A percentile compares a stretch with the other conserved stretches of the same genome.
Conservation (phyloP, 2,888 invertebrate species). For the Drosophila vallismaia region DNA sequence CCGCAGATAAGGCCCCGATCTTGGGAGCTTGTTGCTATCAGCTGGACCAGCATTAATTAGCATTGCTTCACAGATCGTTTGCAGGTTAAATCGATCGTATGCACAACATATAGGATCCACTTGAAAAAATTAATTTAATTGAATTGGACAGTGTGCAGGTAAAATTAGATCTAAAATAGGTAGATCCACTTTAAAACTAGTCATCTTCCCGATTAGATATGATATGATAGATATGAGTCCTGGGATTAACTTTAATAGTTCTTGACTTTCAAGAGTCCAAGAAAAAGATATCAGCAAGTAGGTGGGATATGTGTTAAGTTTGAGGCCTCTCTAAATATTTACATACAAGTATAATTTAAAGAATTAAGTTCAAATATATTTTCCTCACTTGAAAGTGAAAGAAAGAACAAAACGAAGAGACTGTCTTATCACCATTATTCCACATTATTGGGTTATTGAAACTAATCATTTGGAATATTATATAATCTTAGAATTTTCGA, state of each 20-base stretch:
- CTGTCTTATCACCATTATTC: neutral
- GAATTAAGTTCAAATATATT: neutral
- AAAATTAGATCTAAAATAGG: no score
- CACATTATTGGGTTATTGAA: neutral
- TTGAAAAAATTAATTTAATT: neutral
- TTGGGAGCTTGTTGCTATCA: conserved; percentile 33
- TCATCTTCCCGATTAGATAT: neutral
- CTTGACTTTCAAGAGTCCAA: neutral
- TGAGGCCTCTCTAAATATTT: neutral
- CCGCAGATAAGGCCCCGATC: conserved; percentile 1
- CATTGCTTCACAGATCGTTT: conserved; percentile 34
- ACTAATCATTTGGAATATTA: neutral
- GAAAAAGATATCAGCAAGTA: neutral
- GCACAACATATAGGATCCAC: conserved; percentile 25
- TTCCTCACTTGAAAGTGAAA: neutral
- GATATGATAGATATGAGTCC: neutral
- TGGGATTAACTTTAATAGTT: neutral
- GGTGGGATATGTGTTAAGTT: neutral
- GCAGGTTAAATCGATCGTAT: conserved; percentile 34
- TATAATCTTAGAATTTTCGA: neutral
- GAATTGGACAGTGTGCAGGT: no score
- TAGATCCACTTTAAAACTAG: neutral
- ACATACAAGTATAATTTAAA: neutral
- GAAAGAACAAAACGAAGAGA: neutral
- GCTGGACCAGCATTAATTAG: conserved; percentile 33